A percentile compares a stretch with the other conserved stretches of the same genome.
Evolutionary conservation across 2,888 invertebrate species (phyloP).

Genomic region (Zaprionus bogoriensis): DNA sequence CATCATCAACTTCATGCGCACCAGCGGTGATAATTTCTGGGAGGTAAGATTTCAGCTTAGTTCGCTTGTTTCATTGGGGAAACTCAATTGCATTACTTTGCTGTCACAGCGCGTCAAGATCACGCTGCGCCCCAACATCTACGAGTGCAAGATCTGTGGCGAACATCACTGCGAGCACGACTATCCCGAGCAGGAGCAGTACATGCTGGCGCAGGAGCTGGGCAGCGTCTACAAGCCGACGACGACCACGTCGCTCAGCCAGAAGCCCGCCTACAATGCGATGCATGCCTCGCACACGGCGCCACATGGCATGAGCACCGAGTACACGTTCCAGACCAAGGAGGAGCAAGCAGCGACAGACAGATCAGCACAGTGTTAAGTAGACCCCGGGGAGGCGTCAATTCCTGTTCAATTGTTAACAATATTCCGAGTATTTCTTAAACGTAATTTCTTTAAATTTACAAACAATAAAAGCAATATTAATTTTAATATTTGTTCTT

Average conservation of each 20-base stretch:
- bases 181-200: slow-evolving; percentile 84
- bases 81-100: neutral
- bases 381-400: slow-evolving; percentile 21
- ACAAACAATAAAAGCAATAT: slow-evolving; percentile 42
- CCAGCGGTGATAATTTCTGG: slow-evolving; percentile 88
- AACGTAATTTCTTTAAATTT: slow-evolving; percentile 54
- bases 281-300: slow-evolving; percentile 62
- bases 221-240: slow-evolving; percentile 68
- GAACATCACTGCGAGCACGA: slow-evolving; percentile 90
- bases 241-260: slow-evolving; percentile 42
- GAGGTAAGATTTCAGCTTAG: slow-evolving; percentile 85
- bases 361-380: slow-evolving; percentile 39
- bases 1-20: slow-evolving; percentile 87
- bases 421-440: slow-evolving; percentile 58
- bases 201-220: slow-evolving; percentile 82
- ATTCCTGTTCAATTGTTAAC: slow-evolving; percentile 49
- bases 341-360: slow-evolving; percentile 31
- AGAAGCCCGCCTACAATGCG: slow-evolving; percentile 66
- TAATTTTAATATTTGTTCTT: slow-evolving; percentile 20
- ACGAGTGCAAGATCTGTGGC: slow-evolving; percentile 89
- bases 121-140: slow-evolving; percentile 89
- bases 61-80: neutral
- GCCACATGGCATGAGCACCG: slow-evolving; percentile 42
- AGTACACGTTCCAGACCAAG: slow-evolving; percentile 56
- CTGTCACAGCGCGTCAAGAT: slow-evolving; percentile 87